Percentiles rank a stretch among this genome's conserved stretches.
These are phyloP conservation scores for Ommatoiulus sabulosus DNA, from an alignment of 2,888 invertebrate genomes.

Conservation along the genomic window DNA sequence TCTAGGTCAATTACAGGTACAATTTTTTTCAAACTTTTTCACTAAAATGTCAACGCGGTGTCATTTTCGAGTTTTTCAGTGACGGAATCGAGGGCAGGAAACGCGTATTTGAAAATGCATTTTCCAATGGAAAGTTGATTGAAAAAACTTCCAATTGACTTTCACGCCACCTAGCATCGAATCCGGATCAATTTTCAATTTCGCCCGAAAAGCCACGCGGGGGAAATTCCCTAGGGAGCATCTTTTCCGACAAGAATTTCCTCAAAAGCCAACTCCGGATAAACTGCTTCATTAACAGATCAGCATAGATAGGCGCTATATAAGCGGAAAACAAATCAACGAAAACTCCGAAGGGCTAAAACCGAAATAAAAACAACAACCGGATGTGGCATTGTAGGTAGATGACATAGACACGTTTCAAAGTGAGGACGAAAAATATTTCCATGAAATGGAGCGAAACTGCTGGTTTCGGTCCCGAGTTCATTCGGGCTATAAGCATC, in stretches of 20 bases:
- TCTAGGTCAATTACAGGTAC: too few species aligned
- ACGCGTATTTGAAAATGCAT: too few species aligned
- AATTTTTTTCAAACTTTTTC: too few species aligned
- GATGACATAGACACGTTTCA: not conserved
- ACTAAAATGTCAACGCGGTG: too few species aligned
- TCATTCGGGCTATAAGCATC: not conserved
- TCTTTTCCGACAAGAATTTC: not conserved
- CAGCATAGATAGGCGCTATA: not conserved
- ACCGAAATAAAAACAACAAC: not conserved
- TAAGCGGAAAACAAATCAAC: not conserved
- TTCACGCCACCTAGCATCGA: too few species aligned
- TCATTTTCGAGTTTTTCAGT: too few species aligned
- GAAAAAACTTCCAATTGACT: too few species aligned
- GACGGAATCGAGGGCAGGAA: too few species aligned
- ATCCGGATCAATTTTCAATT: too few species aligned
- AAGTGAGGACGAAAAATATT: not conserved
- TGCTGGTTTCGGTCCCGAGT: not conserved
- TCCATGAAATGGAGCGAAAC: not conserved
- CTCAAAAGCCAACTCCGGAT: not conserved
- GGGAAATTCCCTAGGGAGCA: too few species aligned
- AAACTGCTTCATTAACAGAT: not conserved
- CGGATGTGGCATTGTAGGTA: constrained; percentile 10
- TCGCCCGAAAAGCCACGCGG: too few species aligned
- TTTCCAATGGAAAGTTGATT: too few species aligned
- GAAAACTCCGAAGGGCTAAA: not conserved